Conservation (phyloP, 2,113 vertebrate species). For the Melanotaenia duboulayi region DNA sequence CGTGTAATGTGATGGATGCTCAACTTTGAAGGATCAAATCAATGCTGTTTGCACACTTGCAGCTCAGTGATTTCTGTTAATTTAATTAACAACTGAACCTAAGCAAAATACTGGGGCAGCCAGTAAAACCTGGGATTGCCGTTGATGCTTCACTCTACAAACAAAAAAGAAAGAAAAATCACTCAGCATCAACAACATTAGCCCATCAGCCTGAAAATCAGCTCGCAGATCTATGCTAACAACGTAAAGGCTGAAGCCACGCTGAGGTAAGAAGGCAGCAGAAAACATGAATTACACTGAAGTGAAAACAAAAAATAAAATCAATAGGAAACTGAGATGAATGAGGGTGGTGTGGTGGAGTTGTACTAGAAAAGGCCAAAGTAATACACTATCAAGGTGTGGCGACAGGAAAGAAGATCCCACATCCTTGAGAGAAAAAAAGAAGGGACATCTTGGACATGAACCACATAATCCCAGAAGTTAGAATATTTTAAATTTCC, state of each 20-base stretch:
- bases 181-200: constrained; percentile 15
- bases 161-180: constrained; percentile 15
- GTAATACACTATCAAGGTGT: too few relatives aligned
- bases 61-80: background rate
- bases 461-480: background rate
- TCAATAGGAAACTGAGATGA: too few relatives aligned
- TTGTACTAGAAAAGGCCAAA: too few relatives aligned
- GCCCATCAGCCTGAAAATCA: constrained; percentile 10
- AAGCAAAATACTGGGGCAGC: too few relatives aligned
- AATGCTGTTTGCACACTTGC: background rate
- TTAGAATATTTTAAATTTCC: too few relatives aligned
- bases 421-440: background rate
- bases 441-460: background rate
- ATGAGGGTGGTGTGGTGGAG: too few relatives aligned
- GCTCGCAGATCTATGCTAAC: constrained; percentile 60
- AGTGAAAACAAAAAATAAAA: too few relatives aligned
- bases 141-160: too few relatives aligned
- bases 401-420: too few relatives aligned
- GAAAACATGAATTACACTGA: constrained; percentile 13
- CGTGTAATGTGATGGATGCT: background rate
- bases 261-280: constrained; percentile 47
- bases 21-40: background rate
- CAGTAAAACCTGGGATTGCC: too few relatives aligned
- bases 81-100: too few relatives aligned
- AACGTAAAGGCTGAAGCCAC: constrained; percentile 44